phyloP scores from a whole-genome alignment of 2,797 vertebrate genomes.

The Myotis findleyi region DNA sequence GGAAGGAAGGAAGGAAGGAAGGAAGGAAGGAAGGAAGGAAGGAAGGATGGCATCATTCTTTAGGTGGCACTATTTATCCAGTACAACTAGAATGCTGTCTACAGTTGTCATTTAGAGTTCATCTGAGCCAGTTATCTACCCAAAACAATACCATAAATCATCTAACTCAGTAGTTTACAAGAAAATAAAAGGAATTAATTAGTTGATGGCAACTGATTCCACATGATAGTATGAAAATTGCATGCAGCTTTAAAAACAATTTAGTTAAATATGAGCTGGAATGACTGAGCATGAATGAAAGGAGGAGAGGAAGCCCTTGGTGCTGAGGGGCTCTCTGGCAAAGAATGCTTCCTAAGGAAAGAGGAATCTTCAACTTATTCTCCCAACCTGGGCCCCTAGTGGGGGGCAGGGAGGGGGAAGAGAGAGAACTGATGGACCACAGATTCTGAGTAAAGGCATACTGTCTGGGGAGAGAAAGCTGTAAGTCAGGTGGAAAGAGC shows the following conservation, averaged over 20 bases:
- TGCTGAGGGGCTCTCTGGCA: background rate
- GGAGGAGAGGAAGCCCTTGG: background rate
- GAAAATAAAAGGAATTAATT: constrained; percentile 15
- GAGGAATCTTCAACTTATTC: background rate
- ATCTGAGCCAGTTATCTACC: background rate
- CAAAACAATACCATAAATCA: background rate
- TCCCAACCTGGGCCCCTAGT: background rate
- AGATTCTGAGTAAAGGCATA: background rate
- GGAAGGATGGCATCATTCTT: background rate
- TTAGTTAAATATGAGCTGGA: background rate
- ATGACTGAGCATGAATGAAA: background rate
- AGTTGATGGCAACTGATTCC: background rate
- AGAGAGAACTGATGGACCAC: background rate
- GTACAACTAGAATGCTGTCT: background rate
- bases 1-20: background rate
- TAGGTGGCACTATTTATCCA: background rate
- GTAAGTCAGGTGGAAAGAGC: background rate
- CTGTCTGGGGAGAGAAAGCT: background rate
- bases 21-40: background rate
- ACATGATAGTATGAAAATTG: background rate
- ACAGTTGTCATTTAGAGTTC: background rate
- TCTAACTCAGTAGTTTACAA: background rate
- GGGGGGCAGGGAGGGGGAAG: fast-evolving
- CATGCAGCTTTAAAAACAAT: background rate
- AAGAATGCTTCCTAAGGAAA: background rate